A percentile compares a stretch with the other conserved stretches of the same genome.
Evolutionary conservation across 2,113 vertebrate species (phyloP).

Genomic region (Lasiurus borealis): DNA sequence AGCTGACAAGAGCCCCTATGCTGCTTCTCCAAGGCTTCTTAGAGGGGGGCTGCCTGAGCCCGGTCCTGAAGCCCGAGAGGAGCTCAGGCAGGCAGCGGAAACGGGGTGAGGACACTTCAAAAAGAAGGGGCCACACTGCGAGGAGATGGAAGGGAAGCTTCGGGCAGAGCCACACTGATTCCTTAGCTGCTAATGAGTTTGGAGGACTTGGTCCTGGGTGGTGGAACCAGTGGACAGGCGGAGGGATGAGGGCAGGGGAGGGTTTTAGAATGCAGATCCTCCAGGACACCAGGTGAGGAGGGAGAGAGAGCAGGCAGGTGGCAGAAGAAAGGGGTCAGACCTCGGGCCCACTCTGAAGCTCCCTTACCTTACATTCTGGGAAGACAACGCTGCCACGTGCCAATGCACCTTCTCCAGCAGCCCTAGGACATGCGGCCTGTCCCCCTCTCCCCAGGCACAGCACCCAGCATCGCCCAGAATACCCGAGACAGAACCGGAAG

Average conservation of each 20-base stretch:
- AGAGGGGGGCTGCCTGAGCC: not conserved
- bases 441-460: not conserved
- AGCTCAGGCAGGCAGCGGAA: not conserved
- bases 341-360: not conserved
- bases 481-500: not conserved
- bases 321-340: not conserved
- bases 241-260: not conserved
- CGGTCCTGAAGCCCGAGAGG: not conserved
- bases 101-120: not conserved
- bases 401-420: too few relatives aligned
- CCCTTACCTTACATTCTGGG: not conserved
- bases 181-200: not conserved
- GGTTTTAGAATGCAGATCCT: not conserved
- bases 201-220: not conserved
- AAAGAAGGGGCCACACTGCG: not conserved
- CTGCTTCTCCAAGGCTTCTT: not conserved
- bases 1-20: not conserved
- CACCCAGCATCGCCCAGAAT: not conserved
- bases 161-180: not conserved
- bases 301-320: not conserved
- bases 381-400: not conserved
- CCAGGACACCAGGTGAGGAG: not conserved
- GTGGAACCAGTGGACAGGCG: not conserved
- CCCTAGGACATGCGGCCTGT: fast-evolving
- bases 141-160: not conserved